Evolutionary conservation across 1,140 invertebrate species (phyloP).

Genomic region (Coptotermes formosanus): DNA sequence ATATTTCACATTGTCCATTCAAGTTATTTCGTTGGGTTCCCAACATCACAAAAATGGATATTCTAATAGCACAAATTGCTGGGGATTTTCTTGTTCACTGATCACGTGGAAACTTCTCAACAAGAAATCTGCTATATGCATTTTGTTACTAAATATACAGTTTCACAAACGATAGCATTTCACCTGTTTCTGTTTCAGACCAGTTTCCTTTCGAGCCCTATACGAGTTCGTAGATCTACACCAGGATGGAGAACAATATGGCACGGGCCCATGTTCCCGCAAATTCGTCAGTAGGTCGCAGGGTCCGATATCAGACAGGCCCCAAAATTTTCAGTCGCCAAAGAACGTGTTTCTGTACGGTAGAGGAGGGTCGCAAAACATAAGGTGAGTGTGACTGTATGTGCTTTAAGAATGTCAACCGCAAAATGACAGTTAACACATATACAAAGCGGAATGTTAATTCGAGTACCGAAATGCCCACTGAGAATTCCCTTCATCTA

Average conservation of each 20-base stretch:
- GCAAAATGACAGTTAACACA: too few species aligned
- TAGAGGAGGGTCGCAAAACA: constrained; percentile 74
- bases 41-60: too few species aligned
- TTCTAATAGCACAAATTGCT: too few species aligned
- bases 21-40: too few species aligned
- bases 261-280: constrained; percentile 63
- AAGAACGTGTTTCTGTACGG: constrained; percentile 84
- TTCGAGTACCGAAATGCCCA: too few species aligned
- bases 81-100: neutral
- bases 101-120: neutral
- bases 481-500: too few species aligned
- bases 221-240: constrained; percentile 87
- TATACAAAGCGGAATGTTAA: too few species aligned
- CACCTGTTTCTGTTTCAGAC: constrained; percentile 50
- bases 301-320: constrained; percentile 51
- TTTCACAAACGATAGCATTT: neutral
- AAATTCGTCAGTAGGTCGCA: constrained; percentile 63
- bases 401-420: too few species aligned
- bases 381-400: constrained; percentile 57
- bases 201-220: constrained; percentile 78
- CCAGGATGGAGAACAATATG: constrained; percentile 76
- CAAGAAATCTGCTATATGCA: neutral
- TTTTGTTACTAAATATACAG: neutral
- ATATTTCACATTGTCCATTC: too few species aligned
- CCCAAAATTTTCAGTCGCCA: constrained; percentile 64